phyloP scores from a whole-genome alignment of 2,888 invertebrate genomes.

The Aporophyla lueneburgensis region DNA sequence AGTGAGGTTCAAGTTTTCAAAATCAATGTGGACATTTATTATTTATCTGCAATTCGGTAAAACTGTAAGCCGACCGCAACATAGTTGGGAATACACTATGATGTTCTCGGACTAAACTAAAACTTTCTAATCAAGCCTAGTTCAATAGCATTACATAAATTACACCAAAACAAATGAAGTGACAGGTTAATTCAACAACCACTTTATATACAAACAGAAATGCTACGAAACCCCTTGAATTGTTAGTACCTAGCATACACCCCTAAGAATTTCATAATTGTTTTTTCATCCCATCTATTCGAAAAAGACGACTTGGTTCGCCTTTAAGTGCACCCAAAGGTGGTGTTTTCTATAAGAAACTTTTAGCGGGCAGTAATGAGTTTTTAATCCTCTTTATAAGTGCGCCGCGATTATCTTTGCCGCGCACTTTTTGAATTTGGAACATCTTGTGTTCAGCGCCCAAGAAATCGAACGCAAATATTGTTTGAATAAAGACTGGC shows the following conservation, averaged over 20 bases:
- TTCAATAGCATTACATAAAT: not conserved
- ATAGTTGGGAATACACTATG: not conserved
- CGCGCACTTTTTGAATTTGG: too few relatives aligned
- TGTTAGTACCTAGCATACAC: not conserved
- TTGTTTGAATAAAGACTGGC: too few relatives aligned
- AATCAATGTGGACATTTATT: not conserved
- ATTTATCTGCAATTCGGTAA: not conserved
- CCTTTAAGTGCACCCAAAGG: too few relatives aligned
- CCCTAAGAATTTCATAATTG: constrained; percentile 6
- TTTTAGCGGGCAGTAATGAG: too few relatives aligned
- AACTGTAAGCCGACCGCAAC: not conserved
- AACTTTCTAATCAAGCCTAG: not conserved
- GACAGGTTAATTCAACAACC: not conserved
- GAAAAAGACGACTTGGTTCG: too few relatives aligned
- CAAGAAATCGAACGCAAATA: too few relatives aligned
- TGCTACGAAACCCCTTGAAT: not conserved
- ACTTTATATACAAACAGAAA: not conserved
- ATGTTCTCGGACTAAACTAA: not conserved
- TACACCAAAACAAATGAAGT: not conserved
- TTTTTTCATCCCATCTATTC: too few relatives aligned
- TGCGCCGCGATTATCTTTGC: too few relatives aligned
- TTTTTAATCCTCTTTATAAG: too few relatives aligned
- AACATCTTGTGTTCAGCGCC: too few relatives aligned
- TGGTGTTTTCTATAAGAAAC: too few relatives aligned
- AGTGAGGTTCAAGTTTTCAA: not conserved